Evolutionary conservation across 2,797 vertebrate genomes (phyloP).

Genomic region (Pseudopleuronectes americanus): DNA sequence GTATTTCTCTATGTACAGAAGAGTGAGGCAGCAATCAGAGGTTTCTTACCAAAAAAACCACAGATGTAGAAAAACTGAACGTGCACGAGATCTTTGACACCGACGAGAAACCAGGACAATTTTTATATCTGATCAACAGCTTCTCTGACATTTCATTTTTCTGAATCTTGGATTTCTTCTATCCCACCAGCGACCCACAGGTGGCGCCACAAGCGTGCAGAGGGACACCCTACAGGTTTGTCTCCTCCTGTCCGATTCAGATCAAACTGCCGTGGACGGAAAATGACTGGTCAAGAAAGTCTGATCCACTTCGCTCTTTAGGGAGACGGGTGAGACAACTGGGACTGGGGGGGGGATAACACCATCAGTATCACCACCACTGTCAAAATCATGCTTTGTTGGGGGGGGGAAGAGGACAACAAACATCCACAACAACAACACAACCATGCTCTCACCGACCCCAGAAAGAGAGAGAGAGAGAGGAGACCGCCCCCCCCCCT

Average conservation of each 20-base stretch:
- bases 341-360: slow-evolving; percentile 35
- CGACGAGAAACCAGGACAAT: slow-evolving; percentile 33
- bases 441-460: slow-evolving; percentile 63
- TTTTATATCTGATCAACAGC: slow-evolving; percentile 15
- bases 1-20: slow-evolving; percentile 74
- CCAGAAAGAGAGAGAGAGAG: slow-evolving; percentile 4
- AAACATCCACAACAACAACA: slow-evolving; percentile 48
- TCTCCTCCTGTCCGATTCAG: too few species aligned
- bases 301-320: neutral
- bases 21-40: slow-evolving; percentile 75
- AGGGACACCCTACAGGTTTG: neutral
- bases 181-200: slow-evolving; percentile 22
- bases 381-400: slow-evolving; percentile 62
- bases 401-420: slow-evolving; percentile 27
- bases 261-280: neutral
- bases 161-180: neutral
- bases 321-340: too few species aligned
- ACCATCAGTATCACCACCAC: slow-evolving; percentile 46
- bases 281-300: neutral
- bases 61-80: slow-evolving; percentile 64
- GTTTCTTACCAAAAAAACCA: slow-evolving; percentile 65
- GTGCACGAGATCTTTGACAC: slow-evolving; percentile 66
- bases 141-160: neutral
- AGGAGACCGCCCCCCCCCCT: slow-evolving; percentile 29
- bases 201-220: slow-evolving; percentile 36